phyloP scores from a whole-genome alignment of 2,797 vertebrate genomes.

The Megalops cyprinoides region DNA sequence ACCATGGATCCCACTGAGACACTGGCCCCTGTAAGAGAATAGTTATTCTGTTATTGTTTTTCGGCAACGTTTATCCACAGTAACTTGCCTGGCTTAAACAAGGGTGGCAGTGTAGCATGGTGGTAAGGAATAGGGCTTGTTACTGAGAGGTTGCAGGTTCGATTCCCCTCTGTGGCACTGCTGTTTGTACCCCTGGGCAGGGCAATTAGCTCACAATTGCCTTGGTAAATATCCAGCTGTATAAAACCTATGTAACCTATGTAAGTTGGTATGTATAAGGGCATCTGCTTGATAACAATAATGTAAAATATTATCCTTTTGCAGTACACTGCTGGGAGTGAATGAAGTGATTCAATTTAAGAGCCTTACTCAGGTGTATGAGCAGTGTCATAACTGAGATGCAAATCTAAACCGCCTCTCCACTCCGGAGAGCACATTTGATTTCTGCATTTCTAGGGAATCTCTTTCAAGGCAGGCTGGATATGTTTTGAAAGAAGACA shows the following conservation, averaged over 20 bases:
- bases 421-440: not conserved
- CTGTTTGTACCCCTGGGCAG: no score
- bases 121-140: no score
- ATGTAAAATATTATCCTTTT: not conserved
- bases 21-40: conserved; percentile 57
- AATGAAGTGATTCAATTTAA: not conserved
- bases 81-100: no score
- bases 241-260: no score
- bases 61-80: no score
- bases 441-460: not conserved
- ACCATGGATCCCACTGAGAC: conserved; percentile 60
- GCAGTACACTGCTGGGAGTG: not conserved
- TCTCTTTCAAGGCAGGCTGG: not conserved
- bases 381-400: not conserved
- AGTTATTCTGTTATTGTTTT: conserved; percentile 59
- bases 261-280: no score
- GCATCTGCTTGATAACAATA: no score
- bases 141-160: not conserved
- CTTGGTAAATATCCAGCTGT: no score
- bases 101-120: no score
- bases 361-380: not conserved
- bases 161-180: no score
- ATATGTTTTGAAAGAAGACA: not conserved
- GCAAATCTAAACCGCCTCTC: not conserved
- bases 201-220: no score